Conservation (phyloP, 2,888 invertebrate genomes). For the Strigamia maritima region DNA sequence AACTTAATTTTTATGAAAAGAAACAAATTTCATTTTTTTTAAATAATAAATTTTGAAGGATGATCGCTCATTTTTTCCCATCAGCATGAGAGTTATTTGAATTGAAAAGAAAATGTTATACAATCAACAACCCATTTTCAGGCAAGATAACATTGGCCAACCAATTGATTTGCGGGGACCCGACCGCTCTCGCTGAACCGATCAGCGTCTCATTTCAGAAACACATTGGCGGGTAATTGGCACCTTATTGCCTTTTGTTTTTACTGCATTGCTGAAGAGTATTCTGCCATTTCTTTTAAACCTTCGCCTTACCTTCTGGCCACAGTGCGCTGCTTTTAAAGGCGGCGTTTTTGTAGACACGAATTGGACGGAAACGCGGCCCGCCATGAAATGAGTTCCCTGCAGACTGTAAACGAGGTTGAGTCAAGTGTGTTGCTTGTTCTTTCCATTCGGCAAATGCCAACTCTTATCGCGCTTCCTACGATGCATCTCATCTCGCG, state of each 20-base stretch:
- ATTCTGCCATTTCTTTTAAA: not conserved
- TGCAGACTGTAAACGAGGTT: constrained; percentile 4
- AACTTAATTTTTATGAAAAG: too few species aligned
- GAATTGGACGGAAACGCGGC: not conserved
- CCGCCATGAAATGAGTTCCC: constrained; percentile 4
- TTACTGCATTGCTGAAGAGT: constrained; percentile 4
- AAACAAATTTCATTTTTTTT: not conserved
- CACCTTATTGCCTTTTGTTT: constrained; percentile 4
- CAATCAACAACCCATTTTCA: not conserved
- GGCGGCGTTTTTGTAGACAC: not conserved
- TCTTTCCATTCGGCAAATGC: not conserved
- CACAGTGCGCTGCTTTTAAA: not conserved
- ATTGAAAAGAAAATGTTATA: not conserved
- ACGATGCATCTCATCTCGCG: not conserved
- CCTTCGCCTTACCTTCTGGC: not conserved
- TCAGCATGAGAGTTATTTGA: not conserved
- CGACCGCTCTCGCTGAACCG: not conserved
- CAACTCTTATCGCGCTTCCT: not conserved
- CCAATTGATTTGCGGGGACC: not conserved
- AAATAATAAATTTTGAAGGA: too few species aligned
- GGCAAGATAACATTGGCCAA: not conserved
- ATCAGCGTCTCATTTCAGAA: not conserved
- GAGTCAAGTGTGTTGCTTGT: constrained; percentile 4
- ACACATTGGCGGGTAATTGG: not conserved
- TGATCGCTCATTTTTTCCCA: not conserved